Evolutionary conservation across 1,140 invertebrate species (phyloP).

Genomic region (Tigriopus japonicus): DNA sequence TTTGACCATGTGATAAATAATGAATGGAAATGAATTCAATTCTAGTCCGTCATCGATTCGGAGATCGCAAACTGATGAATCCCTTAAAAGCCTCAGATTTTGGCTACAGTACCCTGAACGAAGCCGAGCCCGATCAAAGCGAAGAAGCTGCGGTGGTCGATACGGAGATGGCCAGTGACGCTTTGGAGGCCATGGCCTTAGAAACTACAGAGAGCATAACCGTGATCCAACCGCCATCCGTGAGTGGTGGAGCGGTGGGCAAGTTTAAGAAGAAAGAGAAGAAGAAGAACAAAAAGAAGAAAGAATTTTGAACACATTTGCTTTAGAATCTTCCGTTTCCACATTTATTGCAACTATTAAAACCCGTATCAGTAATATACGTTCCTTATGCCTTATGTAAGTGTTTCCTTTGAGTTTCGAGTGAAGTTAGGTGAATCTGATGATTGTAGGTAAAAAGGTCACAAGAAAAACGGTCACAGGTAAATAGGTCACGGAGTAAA

Average conservation of each 20-base stretch:
- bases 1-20: neutral
- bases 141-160: neutral
- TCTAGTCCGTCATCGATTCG: neutral
- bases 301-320: neutral
- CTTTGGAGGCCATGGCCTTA: neutral
- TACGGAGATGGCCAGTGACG: neutral
- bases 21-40: neutral
- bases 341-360: no score
- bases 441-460: no score
- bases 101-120: neutral
- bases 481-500: no score
- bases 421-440: no score
- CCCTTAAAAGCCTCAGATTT: neutral
- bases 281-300: neutral
- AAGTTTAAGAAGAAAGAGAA: constrained; percentile 10
- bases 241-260: constrained; percentile 6
- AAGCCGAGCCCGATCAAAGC: neutral
- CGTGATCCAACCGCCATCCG: neutral
- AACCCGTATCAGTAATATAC: no score
- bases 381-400: no score
- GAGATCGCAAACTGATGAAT: constrained; percentile 1
- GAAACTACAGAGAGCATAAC: neutral
- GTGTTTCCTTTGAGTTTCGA: no score
- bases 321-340: no score
- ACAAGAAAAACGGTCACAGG: no score